phyloP scores from a whole-genome alignment of 2,113 vertebrate species.

The Myanophis thanlyinensis region DNA sequence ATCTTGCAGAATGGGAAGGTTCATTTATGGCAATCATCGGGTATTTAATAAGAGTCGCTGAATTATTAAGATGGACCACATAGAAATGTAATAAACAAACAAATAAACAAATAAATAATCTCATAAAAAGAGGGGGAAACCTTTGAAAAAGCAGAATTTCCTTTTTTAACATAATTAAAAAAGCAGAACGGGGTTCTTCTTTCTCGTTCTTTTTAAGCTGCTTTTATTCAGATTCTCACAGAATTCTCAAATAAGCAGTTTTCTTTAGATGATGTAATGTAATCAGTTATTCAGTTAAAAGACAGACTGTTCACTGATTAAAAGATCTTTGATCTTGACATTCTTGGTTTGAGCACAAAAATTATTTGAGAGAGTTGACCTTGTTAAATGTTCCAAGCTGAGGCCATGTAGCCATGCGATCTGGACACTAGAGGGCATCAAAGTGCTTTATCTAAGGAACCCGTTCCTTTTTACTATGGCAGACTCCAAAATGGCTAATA shows the following conservation, averaged over 20 bases:
- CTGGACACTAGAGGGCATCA: conserved; percentile 12
- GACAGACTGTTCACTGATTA: not conserved
- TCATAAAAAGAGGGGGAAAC: not conserved
- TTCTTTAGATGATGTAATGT: not conserved
- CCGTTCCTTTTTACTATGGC: not conserved
- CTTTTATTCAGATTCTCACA: not conserved
- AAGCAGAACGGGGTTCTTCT: not conserved
- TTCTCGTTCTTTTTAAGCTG: not conserved
- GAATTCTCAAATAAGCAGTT: not conserved
- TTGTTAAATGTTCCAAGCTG: not conserved
- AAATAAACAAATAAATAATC: not conserved
- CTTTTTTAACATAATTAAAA: not conserved
- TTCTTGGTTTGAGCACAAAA: not conserved
- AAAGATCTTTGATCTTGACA: not conserved
- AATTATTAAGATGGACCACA: not conserved
- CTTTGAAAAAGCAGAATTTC: not conserved
- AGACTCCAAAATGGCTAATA: conserved; percentile 19
- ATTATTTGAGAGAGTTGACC: not conserved
- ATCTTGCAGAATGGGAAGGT: not conserved
- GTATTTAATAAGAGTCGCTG: not conserved
- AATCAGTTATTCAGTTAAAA: not conserved
- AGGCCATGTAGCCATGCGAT: not conserved
- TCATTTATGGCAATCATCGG: not conserved
- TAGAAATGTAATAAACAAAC: not conserved
- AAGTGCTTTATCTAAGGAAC: conserved; percentile 11